Base-by-base conservation (phyloP, 2,797 vertebrate species). In the Champsocephalus gunnari region DNA sequence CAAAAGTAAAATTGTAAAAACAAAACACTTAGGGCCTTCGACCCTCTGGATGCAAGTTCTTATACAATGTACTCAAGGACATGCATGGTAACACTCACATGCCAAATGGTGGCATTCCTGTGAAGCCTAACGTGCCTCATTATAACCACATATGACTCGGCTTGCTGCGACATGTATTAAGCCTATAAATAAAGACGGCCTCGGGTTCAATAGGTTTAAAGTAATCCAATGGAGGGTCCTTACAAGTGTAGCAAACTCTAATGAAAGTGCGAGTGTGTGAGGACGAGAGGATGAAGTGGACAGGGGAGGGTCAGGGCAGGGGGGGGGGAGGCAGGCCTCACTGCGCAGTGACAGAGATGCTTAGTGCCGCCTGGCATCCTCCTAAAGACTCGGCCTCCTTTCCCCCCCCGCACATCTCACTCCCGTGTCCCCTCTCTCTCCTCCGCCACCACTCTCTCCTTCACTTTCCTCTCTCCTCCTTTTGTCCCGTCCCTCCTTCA, bases 361-460 rank as follows among this genome's bases (percentile, higher is more conserved):
- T 99, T 98, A 99, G 96, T 99, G 97, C 97, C 95, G 97, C 97
- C 96, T 96, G 96, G 96, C 95, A 97, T 96, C 96, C 94, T 95
- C 95, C 95, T 95, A 99, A 98, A 98, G 97, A 95, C 96, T 89
- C 78, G 92, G 90, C 92, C 96, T 95, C 93, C 93, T 95, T 89
- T 90, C 94, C 50, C 53, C 53, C 94, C 94, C 94, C 91, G 87
- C 87, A 93, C 95, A 95, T 96, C 94, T 91, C 89, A 79, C 93
- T 93, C 92, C 82, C n/a, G 65, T 88, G 87, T 93, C 94, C 94
- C 95, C 93, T 64, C 80, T 82, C 71, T 91, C 86, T 79, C 72
- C 83, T 76, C 79, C 28, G 8, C 71, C 82, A 60, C 69, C 82
- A 71, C 85, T 85, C 70, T 79, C 76, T 80, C 81, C 79, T 75